Base-by-base conservation (phyloP, 2,113 vertebrate species). In the Tyto alba region DNA sequence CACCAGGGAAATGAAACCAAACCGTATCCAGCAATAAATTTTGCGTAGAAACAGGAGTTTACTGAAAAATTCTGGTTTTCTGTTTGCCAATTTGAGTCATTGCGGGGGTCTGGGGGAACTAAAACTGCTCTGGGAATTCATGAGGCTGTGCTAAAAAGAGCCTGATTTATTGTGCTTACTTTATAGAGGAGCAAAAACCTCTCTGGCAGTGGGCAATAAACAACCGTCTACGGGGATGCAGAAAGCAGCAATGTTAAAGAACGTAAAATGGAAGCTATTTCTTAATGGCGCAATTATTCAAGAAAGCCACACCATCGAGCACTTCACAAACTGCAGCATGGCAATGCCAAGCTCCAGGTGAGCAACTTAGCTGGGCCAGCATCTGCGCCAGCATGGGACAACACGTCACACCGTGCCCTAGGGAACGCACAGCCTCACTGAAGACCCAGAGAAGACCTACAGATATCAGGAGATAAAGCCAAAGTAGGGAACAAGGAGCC, bases 321-420 rank as follows among this genome's bases (percentile, higher is more conserved):
- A 0, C 50, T 48, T 84, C 21, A 26, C 0, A 0, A 7, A 29
- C 23, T 38, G 66, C 23, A 36, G 38, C 57, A 25, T 0, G 25
- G 30, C 36, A 48, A 11, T 43, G 45, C 45, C 69, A 56, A 9
- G 17, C 69, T 63, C 52, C 17, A 13, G 64, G 45, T 10, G 34
- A 74, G 55, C 43, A 19, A 6, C 36, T 29, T 41, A 1, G 1
- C 66, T 71, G n/a, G 38, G 66, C 7, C 34, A 36, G 27, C 40
- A 36, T 23, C 68, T 32, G 53, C 53, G 66, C 26, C 63, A 43
- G 21, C 6, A 2, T 4, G 17, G 34, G 63, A 47, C 62, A 41
- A 11, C 0, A 4, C 38, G 43, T 52, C 67, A 48, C 18, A 56
- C 41, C 43, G 48, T 80, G 34, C 14, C 19, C 1, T 2, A 5